These are phyloP conservation scores for Doris montereyensis DNA, from an alignment of 2,888 invertebrate species.

Conservation along the genomic window DNA sequence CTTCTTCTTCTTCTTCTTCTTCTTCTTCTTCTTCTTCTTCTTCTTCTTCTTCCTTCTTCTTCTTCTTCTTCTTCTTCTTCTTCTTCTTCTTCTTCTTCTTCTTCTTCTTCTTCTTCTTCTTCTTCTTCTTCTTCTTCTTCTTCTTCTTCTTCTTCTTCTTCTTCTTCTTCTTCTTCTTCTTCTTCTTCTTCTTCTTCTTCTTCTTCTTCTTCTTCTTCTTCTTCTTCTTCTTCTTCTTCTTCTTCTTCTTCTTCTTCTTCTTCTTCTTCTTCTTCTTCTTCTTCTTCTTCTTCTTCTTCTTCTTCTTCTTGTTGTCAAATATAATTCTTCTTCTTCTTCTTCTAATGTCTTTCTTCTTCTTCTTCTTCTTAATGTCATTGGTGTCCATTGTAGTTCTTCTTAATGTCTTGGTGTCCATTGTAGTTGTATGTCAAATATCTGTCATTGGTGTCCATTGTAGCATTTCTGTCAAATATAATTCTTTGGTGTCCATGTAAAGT, in stretches of 20 bases:
- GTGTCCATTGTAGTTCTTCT: no score
- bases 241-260: not conserved
- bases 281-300: no score
- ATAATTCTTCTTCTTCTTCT: no score
- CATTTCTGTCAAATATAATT: no score
- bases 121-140: not conserved
- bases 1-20: not conserved
- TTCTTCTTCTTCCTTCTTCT: not conserved
- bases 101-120: not conserved
- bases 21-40: not conserved
- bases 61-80: not conserved
- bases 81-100: not conserved
- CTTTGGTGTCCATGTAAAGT: no score
- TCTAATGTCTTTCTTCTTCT: no score
- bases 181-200: not conserved
- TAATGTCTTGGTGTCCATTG: no score
- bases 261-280: no score
- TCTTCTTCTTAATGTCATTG: no score
- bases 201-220: constrained; percentile 14
- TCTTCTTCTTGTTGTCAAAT: no score
- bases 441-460: no score
- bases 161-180: constrained; percentile 4
- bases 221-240: constrained; percentile 3
- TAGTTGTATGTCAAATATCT: no score
- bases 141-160: not conserved